Evolutionary conservation across 2,113 vertebrate genomes (phyloP), one percentile per base, ranked within the genome.

Genomic region (Penelope pileata): DNA sequence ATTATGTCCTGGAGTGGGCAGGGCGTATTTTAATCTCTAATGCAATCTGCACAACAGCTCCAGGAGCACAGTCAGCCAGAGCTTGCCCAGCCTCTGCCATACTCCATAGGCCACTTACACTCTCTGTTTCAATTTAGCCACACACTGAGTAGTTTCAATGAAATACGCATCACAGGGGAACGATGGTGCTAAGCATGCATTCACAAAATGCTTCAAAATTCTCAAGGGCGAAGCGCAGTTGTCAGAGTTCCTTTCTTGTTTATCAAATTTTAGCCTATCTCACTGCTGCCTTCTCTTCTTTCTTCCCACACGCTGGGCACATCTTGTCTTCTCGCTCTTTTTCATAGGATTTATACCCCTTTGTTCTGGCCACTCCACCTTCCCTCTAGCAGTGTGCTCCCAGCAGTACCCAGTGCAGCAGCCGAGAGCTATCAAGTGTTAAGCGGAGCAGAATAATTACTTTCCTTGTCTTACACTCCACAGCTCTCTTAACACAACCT

Each of bases 401-500:
- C 74, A 32, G 10, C 74, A 59, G 32, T 1, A 4, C 48, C 12
- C 56, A 86, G 85, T 5, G 87, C 79, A 60, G 70, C 90, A 88
- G 88, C 91, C 80, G 82, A 90, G 85, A 83, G 84, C 90, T 60
- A 72, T 88, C 85, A 12, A 89, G 72, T 36, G 85, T 91, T 86
- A 90, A 94, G 90, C 95, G 80, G 90, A 94, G 96, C 93, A 94
- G 94, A 94, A 96, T 95, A 91, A 97, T 96, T 88, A 86, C 88
- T 48, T 78, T 78, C 40, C 68, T 62, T 96, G 93, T 93, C 93
- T 90, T 86, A 95, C 88, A 86, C 91, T 67, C 79, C 12, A 0
- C 1, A 38, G 50, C 54, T 85, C 64, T 68, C 68, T 63, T 75
- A 81, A 86, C 50, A 14, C 50, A 23, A 22, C 3, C 0, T 38